A percentile compares a stretch with the other conserved stretches of the same genome.
Conservation (phyloP, 2,113 vertebrate genomes). For the Plectropomus leopardus region DNA sequence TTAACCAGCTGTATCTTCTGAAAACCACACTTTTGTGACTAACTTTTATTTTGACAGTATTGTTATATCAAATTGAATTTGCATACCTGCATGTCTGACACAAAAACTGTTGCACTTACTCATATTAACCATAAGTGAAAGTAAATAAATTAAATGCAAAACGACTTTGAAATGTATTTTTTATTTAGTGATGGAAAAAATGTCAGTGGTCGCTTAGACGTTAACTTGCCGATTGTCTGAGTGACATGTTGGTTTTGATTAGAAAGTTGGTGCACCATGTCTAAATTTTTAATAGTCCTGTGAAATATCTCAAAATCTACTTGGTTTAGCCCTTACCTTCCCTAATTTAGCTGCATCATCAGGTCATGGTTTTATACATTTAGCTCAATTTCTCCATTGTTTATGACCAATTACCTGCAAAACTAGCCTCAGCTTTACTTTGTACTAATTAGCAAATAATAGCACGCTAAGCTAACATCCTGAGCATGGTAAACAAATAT, state of each 20-base stretch:
- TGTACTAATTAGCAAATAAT: too few relatives aligned
- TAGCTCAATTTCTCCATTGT: too few relatives aligned
- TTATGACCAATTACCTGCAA: too few relatives aligned
- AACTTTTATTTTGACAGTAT: slow-evolving; percentile 47
- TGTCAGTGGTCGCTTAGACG: not conserved
- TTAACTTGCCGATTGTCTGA: not conserved
- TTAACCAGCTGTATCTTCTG: slow-evolving; percentile 3
- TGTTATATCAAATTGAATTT: slow-evolving; percentile 20
- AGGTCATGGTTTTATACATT: too few relatives aligned
- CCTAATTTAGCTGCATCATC: too few relatives aligned
- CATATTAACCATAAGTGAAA: slow-evolving; percentile 37
- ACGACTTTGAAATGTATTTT: not conserved
- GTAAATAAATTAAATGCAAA: slow-evolving; percentile 35
- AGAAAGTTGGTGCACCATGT: not conserved
- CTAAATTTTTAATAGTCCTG: too few relatives aligned
- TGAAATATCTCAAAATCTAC: too few relatives aligned
- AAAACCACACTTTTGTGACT: slow-evolving; percentile 8
- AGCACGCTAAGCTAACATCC: too few relatives aligned
- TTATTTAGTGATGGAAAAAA: not conserved
- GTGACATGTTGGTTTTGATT: not conserved
- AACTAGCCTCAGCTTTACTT: too few relatives aligned
- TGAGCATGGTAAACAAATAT: too few relatives aligned
- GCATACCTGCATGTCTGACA: slow-evolving; percentile 7
- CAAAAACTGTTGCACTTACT: slow-evolving; percentile 22
- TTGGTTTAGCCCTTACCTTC: too few relatives aligned